Evolutionary conservation across 2,888 invertebrate species (phyloP), one percentile per base, ranked within the genome.

Genomic region (Trichopoda pennipes): DNA sequence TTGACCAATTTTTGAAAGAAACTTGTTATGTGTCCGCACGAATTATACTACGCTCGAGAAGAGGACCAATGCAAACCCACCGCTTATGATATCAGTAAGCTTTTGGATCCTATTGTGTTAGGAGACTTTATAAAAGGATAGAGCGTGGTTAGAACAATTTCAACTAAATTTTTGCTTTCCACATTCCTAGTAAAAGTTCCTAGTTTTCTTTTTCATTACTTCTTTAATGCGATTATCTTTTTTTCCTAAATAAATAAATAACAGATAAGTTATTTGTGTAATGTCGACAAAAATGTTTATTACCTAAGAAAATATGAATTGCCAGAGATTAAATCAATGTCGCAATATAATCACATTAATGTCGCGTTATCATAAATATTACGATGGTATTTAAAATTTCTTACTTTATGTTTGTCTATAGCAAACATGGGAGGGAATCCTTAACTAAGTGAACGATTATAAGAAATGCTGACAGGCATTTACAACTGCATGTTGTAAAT

Each of bases 281-380:
- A 44, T 28, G 38, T 38, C n/a, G 21, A n/a, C 32, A 61, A 10
- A 7, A 42, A 49, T 1, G 8, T 21, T 51, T 23, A 55, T 61
- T 61, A 58, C 16, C 0, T 3, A 28, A 56, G 35, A 51, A 58
- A 51, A 55, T 49, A 42, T 14, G 23, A 68, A 68, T 74, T 75
- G 49, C 38, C 72, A 68, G 2, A 51, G 63, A 80, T 77, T 77
- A 66, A 77, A 80, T 83, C 69, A 69, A 60, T 55, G 60, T 78
- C 49, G 76, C 72, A 77, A 77, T 77, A 74, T 64, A 80, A 80
- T 80, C 80, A 42, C 80, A 83, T 83, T 77, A 73, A 74, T 80
- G 83, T 66, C 63, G 47, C 56, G 42, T 73, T 69, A 79, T 47
- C 66, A 49, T 42, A 64, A 73, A 76, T 51, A 63, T 44, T 17